Percentiles rank a stretch among this genome's conserved stretches.
phyloP scores from a whole-genome alignment of 2,113 vertebrate species.

The Capreolus pygargus region DNA sequence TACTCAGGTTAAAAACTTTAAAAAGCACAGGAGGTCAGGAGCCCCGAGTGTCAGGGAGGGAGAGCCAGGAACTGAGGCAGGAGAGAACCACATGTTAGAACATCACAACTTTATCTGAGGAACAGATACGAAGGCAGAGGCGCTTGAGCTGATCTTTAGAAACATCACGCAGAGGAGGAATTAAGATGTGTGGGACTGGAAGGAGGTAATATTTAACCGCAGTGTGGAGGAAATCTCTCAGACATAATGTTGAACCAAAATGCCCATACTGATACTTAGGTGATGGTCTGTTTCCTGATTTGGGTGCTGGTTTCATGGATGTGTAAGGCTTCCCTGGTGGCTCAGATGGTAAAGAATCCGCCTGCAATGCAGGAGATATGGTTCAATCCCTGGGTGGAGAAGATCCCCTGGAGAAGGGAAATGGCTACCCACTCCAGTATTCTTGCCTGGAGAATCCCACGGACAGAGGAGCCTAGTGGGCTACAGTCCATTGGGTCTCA shows the following conservation, averaged over 20 bases:
- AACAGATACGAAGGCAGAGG: not conserved
- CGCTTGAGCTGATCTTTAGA: not conserved
- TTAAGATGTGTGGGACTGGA: not conserved
- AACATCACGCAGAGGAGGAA: not conserved
- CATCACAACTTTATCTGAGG: not conserved
- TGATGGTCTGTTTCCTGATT: not conserved
- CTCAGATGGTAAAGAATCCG: not conserved
- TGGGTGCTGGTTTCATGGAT: not conserved
- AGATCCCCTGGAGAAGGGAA: not conserved
- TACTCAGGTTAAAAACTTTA: not conserved
- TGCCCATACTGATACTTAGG: not conserved
- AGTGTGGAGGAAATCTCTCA: not conserved
- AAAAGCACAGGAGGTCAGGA: not conserved
- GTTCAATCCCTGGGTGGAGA: not conserved
- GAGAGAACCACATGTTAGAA: not conserved
- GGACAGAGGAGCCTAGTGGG: not conserved
- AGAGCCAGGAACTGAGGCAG: not conserved
- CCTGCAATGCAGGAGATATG: not conserved
- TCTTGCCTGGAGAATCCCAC: not conserved
- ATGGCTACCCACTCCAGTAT: not conserved
- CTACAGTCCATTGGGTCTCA: not conserved
- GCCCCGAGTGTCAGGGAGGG: not conserved
- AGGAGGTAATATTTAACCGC: not conserved
- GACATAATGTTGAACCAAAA: not conserved
- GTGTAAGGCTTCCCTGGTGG: not conserved